A percentile compares a stretch with the other conserved stretches of the same genome.
Conservation (phyloP, 2,113 vertebrate genomes). For the Pangasianodon gigas region DNA sequence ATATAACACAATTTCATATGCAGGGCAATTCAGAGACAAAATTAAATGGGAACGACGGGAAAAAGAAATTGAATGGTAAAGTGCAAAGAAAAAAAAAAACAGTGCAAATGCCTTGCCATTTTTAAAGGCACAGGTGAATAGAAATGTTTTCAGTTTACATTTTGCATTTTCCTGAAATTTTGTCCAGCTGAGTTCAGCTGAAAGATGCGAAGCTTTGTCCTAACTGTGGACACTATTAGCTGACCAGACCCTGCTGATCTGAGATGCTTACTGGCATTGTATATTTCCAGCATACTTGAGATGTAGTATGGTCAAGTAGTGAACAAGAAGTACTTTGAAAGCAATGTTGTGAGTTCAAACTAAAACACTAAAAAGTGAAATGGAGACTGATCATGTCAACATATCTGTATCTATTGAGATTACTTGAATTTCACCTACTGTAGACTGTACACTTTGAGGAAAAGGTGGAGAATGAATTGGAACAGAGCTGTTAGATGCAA, state of each 20-base stretch:
- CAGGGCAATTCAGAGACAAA: background rate
- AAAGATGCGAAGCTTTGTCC: background rate
- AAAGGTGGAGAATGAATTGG: background rate
- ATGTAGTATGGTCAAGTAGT: background rate
- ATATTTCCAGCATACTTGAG: background rate
- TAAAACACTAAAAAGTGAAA: background rate
- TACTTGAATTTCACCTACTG: background rate
- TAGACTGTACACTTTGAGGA: background rate
- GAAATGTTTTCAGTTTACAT: background rate
- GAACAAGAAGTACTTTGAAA: background rate
- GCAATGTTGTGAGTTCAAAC: background rate
- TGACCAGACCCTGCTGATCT: background rate
- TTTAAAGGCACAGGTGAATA: background rate
- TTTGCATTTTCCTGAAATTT: background rate
- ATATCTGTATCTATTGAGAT: background rate
- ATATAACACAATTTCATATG: background rate
- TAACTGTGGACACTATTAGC: background rate
- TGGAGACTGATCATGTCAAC: background rate
- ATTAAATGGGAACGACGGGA: background rate
- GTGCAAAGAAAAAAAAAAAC: no score
- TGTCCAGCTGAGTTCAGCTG: background rate
- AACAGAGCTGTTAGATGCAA: background rate
- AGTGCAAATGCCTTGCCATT: background rate
- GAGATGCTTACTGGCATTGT: background rate
- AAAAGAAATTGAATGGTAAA: background rate